A percentile compares a stretch with the other conserved stretches of the same genome.
Conservation (phyloP, 1,140 invertebrate genomes). For the Drosophila mauritiana region DNA sequence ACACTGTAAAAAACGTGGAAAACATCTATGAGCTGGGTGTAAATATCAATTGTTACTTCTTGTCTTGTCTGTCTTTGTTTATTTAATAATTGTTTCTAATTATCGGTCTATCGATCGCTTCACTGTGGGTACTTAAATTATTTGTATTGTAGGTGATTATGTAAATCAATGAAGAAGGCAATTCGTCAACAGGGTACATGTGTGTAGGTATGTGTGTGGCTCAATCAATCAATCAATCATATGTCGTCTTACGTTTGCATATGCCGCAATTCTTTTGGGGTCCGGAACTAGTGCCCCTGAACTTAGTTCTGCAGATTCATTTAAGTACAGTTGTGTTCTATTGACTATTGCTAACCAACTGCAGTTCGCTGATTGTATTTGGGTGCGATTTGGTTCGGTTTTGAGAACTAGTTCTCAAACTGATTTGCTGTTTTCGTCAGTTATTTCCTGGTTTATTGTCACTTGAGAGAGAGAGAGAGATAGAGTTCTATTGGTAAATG, state of each 20-base stretch:
- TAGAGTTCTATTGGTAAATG: constrained; percentile 36
- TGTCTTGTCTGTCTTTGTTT: constrained; percentile 6
- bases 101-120: constrained; percentile 41
- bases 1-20: constrained; percentile 47
- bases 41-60: constrained; percentile 44
- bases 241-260: neutral
- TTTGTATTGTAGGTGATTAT: constrained; percentile 81
- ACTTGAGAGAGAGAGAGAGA: constrained; percentile 26
- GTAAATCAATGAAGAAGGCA: constrained; percentile 67
- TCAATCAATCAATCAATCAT: constrained; percentile 15
- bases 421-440: constrained; percentile 1
- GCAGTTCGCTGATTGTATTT: constrained; percentile 21
- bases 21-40: constrained; percentile 48
- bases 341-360: neutral
- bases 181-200: constrained; percentile 76
- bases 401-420: constrained; percentile 12
- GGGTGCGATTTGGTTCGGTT: constrained; percentile 1
- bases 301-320: constrained; percentile 31
- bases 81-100: constrained; percentile 31
- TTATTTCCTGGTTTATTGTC: constrained; percentile 52
- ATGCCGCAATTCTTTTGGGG: constrained; percentile 3
- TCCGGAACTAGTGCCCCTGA: constrained; percentile 23
- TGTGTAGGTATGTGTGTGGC: constrained; percentile 45
- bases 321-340: constrained; percentile 22
- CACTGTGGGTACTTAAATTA: constrained; percentile 44